Evolutionary conservation across 2,797 vertebrate species (phyloP).

Genomic region (Chiroxiphia lanceolata): DNA sequence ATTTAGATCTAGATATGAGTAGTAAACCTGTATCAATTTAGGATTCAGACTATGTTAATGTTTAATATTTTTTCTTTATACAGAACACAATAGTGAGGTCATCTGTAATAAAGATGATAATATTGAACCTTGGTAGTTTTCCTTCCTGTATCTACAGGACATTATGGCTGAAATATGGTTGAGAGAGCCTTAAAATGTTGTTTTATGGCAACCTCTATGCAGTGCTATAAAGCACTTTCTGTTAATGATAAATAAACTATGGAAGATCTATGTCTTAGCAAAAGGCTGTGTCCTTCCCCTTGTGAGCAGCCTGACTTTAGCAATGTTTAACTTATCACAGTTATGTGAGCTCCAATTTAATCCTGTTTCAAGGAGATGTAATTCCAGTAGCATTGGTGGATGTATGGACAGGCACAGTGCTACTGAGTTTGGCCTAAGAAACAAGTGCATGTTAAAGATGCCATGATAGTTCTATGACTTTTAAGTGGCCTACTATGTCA

Average conservation of each 20-base stretch:
- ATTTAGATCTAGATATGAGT: constrained; percentile 76
- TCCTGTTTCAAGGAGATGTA: background rate
- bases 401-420: background rate
- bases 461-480: background rate
- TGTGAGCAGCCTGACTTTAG: constrained; percentile 50
- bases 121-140: constrained; percentile 77
- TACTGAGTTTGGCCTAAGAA: background rate
- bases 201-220: constrained; percentile 80
- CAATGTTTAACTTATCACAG: constrained; percentile 44
- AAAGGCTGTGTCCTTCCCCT: constrained; percentile 31
- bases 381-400: background rate
- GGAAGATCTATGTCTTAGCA: constrained; percentile 64
- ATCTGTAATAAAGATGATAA: constrained; percentile 85
- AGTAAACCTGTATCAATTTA: constrained; percentile 82
- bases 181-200: constrained; percentile 75
- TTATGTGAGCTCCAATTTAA: background rate
- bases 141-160: constrained; percentile 73
- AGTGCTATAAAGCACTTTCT: constrained; percentile 78
- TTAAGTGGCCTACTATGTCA: background rate
- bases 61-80: constrained; percentile 86
- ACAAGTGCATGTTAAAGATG: background rate
- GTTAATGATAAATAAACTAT: constrained; percentile 75
- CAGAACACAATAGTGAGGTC: constrained; percentile 86
- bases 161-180: constrained; percentile 79
- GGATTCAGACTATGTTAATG: constrained; percentile 77